Evolutionary conservation across 1,140 invertebrate species (phyloP).

Genomic region (Phymastichus coffea): DNA sequence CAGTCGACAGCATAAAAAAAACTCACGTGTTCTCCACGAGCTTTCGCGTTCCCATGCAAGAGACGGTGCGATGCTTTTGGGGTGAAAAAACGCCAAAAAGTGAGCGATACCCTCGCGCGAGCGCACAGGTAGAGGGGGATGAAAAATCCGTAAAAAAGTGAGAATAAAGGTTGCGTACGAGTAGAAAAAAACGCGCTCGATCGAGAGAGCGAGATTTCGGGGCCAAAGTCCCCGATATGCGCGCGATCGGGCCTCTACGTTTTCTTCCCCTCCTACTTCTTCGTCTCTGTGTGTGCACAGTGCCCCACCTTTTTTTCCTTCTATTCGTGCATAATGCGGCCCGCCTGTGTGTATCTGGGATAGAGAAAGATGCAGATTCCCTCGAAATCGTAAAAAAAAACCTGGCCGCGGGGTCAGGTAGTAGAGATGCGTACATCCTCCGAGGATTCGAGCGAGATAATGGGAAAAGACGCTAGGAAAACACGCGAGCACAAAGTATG

Average conservation of each 20-base stretch:
- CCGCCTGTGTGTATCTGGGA: background rate
- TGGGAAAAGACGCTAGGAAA: background rate
- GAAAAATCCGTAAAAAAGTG: conserved; percentile 7
- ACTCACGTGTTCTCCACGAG: background rate
- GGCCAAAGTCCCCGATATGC: conserved; percentile 2
- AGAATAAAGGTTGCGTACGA: conserved; percentile 3
- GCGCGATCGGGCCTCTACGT: background rate
- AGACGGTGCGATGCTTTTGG: conserved; percentile 4
- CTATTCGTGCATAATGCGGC: background rate
- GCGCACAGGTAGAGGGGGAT: conserved; percentile 1
- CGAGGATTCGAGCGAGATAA: background rate
- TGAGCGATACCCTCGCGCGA: background rate
- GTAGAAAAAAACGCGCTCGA: background rate
- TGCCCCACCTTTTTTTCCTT: background rate
- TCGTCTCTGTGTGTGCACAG: background rate
- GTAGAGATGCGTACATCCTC: conserved; percentile 13
- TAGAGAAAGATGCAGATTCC: conserved; percentile 34
- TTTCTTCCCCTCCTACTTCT: background rate
- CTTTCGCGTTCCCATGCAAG: conserved; percentile 25
- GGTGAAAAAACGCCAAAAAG: conserved; percentile 25
- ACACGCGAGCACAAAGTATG: background rate
- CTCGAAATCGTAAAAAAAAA: conserved; percentile 38
- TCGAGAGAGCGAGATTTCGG: background rate
- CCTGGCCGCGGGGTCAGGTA: conserved; percentile 33
- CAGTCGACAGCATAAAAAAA: conserved; percentile 1